Base-by-base conservation (phyloP, 2,797 vertebrate genomes). In the Lates japonicus region DNA sequence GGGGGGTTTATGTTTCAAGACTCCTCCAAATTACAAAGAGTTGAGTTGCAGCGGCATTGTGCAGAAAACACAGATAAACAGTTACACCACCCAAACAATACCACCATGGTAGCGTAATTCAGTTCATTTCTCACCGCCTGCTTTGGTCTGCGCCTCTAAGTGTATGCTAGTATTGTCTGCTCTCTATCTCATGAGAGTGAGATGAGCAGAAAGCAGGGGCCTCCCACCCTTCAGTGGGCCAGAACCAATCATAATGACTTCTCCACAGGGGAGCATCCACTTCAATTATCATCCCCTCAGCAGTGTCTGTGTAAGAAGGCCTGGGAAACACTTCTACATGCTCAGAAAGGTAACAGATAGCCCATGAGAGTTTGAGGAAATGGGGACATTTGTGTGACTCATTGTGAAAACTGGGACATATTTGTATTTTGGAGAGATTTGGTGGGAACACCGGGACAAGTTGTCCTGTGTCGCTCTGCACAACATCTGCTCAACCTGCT, bases 221-320 rank as follows among this genome's bases (percentile, higher is more conserved):
- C 74, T 84, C 74, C 70, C 74, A 82, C 68, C 78, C 81, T 86
- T 92, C 88, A 88, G 85, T 69, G 76, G 78, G 65, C 86, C 88
- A 90, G 81, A 94, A 90, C 91, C 84, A 92, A 92, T 90, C 87
- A 83, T 88, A 86, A 92, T 90, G 93, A 88, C 91, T 89, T 84
- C 91, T 86, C 91, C 76, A 70, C 88, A 86, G 91, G 91, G 82
- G 82, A 77, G 80, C 85, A 84, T 88, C 83, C 82, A 83, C 74
- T 87, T 84, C 87, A 76, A 85, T 92, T 92, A 94, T 84, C 81
- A 80, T 90, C 82, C 70, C 79, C 70, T 77, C 70, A 64, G 65
- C 71, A 58, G 83, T 73, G 80, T 85, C 72, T 82, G 61, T 60
- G 83, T 64, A 67, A 59, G 74, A 79, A 71, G 71, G 80, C 77